Percentiles rank a stretch among this genome's conserved stretches.
phyloP scores from a whole-genome alignment of 1,140 invertebrate species.

The Plectrocnemia conspersa region DNA sequence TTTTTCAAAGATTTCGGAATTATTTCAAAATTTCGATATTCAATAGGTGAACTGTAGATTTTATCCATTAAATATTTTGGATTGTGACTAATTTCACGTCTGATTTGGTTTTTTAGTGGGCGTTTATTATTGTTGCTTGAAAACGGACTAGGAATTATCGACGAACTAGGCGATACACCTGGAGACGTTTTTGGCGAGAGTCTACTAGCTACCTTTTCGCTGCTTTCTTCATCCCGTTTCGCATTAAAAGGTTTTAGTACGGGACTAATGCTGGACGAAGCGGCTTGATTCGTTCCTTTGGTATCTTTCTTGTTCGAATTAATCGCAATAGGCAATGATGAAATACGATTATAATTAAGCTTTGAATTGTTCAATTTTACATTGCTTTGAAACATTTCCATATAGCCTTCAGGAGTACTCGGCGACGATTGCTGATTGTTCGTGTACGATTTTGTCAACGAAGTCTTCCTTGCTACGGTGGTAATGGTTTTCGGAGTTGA shows the following conservation, averaged over 20 bases:
- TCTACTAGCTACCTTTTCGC: slow-evolving; percentile 29
- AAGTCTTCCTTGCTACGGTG: slow-evolving; percentile 25
- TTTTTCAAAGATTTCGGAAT: no score
- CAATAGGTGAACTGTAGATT: no score
- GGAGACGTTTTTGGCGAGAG: slow-evolving; percentile 44
- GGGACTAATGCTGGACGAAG: slow-evolving; percentile 25
- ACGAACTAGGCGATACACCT: slow-evolving; percentile 36
- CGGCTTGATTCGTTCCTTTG: slow-evolving; percentile 4
- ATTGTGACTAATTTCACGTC: slow-evolving; percentile 41
- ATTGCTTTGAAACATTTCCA: slow-evolving; percentile 54
- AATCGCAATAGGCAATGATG: slow-evolving; percentile 58
- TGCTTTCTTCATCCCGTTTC: slow-evolving; percentile 15
- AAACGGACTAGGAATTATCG: slow-evolving; percentile 38
- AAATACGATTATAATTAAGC: slow-evolving; percentile 35
- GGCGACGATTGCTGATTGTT: slow-evolving; percentile 8
- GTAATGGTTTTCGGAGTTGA: slow-evolving; percentile 23
- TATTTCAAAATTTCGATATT: no score
- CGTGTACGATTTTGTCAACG: slow-evolving; percentile 26
- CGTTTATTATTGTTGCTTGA: slow-evolving; percentile 42
- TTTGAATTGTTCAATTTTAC: slow-evolving; percentile 14
- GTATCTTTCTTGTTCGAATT: slow-evolving; percentile 25
- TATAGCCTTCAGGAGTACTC: slow-evolving; percentile 52
- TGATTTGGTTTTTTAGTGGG: slow-evolving; percentile 37
- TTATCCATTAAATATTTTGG: no score
- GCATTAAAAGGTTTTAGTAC: slow-evolving; percentile 12